phyloP scores from a whole-genome alignment of 2,797 vertebrate genomes.

The Erpetoichthys calabaricus region DNA sequence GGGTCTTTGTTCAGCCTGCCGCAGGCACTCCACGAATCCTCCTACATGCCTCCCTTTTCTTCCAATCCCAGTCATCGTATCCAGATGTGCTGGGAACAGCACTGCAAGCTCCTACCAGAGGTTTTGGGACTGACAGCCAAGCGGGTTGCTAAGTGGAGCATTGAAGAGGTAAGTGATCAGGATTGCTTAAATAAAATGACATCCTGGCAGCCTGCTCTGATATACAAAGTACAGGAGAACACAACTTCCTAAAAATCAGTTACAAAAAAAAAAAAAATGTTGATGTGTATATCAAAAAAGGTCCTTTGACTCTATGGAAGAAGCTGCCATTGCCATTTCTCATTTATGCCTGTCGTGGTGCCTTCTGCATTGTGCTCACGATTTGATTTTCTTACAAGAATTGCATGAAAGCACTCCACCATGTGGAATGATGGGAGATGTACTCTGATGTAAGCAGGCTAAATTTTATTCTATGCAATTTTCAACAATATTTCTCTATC shows the following conservation, averaged over 20 bases:
- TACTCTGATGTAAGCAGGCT: too few species aligned
- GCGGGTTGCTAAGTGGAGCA: slow-evolving; percentile 70
- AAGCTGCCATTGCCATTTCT: not conserved
- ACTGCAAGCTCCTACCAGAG: slow-evolving; percentile 79
- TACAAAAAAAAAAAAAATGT: not conserved
- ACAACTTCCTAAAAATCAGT: not conserved
- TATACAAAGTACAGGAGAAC: too few species aligned
- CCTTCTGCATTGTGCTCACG: too few species aligned
- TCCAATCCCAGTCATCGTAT: slow-evolving; percentile 53
- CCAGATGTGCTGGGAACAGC: slow-evolving; percentile 78
- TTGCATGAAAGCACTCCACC: too few species aligned
- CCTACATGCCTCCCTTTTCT: slow-evolving; percentile 68
- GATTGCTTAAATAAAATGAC: not conserved
- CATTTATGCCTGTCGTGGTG: too few species aligned
- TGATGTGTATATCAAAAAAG: not conserved
- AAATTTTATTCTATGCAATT: too few species aligned
- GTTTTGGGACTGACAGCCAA: slow-evolving; percentile 74
- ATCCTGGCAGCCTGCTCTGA: not conserved
- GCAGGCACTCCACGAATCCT: slow-evolving; percentile 80
- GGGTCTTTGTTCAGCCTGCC: slow-evolving; percentile 47
- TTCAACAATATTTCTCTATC: too few species aligned
- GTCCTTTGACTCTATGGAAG: not conserved
- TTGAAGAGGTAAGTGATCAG: slow-evolving; percentile 62
- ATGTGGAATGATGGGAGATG: too few species aligned
- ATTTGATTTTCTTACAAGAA: too few species aligned